These are phyloP conservation scores for Actinostola sp. DNA, from an alignment of 92 coral and sea anemone species.

Conservation along the genomic window DNA sequence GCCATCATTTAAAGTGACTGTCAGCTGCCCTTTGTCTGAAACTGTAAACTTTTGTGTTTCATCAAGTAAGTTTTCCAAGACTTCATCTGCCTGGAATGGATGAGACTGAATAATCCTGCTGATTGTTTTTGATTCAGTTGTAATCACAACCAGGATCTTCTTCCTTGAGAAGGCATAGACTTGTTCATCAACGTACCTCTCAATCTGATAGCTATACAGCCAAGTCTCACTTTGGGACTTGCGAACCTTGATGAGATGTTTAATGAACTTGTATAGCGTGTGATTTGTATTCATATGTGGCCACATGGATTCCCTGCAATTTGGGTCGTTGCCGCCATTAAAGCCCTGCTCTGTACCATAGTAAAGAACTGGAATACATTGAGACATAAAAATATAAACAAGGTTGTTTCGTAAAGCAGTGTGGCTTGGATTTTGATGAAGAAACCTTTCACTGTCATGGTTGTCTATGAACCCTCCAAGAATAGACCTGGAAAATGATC, in stretches of 20 bases:
- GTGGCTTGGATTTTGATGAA: slow-evolving; percentile 60
- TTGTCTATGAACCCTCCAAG: slow-evolving; percentile 79
- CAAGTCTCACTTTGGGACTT: slow-evolving; percentile 44
- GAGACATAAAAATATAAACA: slow-evolving; percentile 60
- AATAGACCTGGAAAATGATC: slow-evolving; percentile 51
- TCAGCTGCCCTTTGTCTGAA: slow-evolving; percentile 42
- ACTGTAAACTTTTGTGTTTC: slow-evolving; percentile 38
- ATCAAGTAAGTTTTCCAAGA: slow-evolving; percentile 53
- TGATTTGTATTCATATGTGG: slow-evolving; percentile 55
- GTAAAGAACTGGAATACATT: slow-evolving; percentile 76
- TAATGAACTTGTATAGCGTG: slow-evolving; percentile 65
- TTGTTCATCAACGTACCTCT: slow-evolving; percentile 45
- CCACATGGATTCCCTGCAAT: slow-evolving; percentile 83
- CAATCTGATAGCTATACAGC: slow-evolving; percentile 54
- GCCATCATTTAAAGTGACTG: slow-evolving; percentile 42
- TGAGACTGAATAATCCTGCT: slow-evolving; percentile 32
- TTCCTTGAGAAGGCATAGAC: slow-evolving; percentile 68
- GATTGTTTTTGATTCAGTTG: slow-evolving; percentile 28
- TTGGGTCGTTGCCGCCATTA: slow-evolving; percentile 73
- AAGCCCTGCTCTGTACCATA: slow-evolving; percentile 89
- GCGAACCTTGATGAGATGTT: slow-evolving; percentile 56
- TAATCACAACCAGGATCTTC: slow-evolving; percentile 47
- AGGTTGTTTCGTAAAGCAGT: slow-evolving; percentile 63
- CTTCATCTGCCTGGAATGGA: slow-evolving; percentile 50
- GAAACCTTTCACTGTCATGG: slow-evolving; percentile 76